These are phyloP conservation scores for Adineta ricciae DNA, from an alignment of 2,888 invertebrate genomes.

Conservation along the genomic window DNA sequence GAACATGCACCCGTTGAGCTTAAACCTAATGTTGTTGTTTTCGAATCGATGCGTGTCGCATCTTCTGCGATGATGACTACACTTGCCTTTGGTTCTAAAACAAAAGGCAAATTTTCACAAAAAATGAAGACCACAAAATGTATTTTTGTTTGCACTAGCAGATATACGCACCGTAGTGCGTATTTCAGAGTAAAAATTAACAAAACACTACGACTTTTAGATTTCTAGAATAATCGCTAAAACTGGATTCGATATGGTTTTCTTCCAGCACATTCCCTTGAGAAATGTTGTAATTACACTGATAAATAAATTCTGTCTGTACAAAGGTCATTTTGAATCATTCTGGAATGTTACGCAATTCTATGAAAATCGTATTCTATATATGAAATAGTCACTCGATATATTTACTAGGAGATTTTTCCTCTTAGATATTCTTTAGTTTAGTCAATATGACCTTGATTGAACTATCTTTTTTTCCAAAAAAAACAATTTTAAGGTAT, in stretches of 20 bases:
- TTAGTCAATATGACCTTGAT: no score
- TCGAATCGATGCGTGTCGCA: neutral
- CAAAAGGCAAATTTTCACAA: neutral
- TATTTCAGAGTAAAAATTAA: no score
- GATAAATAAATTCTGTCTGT: neutral
- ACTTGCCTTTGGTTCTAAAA: slow-evolving; percentile 11
- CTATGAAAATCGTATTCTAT: neutral
- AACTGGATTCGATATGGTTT: no score
- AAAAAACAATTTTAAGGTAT: neutral
- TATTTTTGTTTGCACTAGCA: neutral
- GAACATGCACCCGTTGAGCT: neutral
- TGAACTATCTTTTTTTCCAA: neutral
- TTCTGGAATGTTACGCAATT: neutral
- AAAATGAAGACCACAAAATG: neutral
- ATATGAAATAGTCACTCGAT: no score
- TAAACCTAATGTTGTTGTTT: slow-evolving; percentile 6
- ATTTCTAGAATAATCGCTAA: no score
- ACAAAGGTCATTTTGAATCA: neutral
- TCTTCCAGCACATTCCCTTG: no score
- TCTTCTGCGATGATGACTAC: slow-evolving; percentile 19
- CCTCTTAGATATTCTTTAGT: no score
- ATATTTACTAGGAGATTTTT: no score
- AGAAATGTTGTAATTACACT: neutral
- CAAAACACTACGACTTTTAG: no score
- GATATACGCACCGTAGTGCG: no score